Base-by-base conservation (phyloP, 2,888 invertebrate species). In the Gymnosoma rotundatum region DNA sequence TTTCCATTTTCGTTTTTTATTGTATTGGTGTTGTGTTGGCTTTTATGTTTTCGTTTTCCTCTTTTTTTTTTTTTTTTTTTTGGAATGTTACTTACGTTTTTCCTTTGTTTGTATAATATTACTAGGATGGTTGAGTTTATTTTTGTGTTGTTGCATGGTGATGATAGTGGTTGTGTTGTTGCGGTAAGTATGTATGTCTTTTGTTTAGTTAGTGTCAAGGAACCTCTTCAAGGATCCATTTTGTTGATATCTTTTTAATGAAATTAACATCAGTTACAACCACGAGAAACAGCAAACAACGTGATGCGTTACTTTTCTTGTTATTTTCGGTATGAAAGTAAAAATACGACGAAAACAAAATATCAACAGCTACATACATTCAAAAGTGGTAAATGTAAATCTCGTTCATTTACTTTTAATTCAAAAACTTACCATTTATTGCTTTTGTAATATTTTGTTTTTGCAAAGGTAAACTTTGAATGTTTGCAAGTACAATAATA, bases 171-270 rank as follows among this genome's bases (percentile, higher is more conserved):
- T 60, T 54, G 48, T 66, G 36, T 38, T 75, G 45, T 18, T 75
- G 48, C 60, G 52, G 38, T 72, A 73, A 74, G 48, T 83, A 25
- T 73, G 54, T 60, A 25, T 73, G 54, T 60, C 69, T 72, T 73
- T 78, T 84, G 52, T 78, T 58, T 60, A 64, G 58, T 78, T 81
- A 74, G 74, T 81, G 90, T 90, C 89, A 90, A 90, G 87, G 87
- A 90, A 90, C 90, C 88, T 88, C 88, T 90, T 90, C 90, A 90
- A 90, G 90, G 90, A 90, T 89, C 79, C 86, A 79, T 74, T 86
- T 78, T 85, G 78, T 80, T 81, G 64, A 84, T 84, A 84, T 84
- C 76, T 84, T 81, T 84, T 84, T 78, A 84, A 84, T 84, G 78
- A 74, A 84, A 84, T 84, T 81, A 84, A 78, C 76, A 80, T 80